These are phyloP conservation scores for Yoshiicerus persimilis DNA, from an alignment of 1,140 invertebrate genomes.

Conservation along the genomic window DNA sequence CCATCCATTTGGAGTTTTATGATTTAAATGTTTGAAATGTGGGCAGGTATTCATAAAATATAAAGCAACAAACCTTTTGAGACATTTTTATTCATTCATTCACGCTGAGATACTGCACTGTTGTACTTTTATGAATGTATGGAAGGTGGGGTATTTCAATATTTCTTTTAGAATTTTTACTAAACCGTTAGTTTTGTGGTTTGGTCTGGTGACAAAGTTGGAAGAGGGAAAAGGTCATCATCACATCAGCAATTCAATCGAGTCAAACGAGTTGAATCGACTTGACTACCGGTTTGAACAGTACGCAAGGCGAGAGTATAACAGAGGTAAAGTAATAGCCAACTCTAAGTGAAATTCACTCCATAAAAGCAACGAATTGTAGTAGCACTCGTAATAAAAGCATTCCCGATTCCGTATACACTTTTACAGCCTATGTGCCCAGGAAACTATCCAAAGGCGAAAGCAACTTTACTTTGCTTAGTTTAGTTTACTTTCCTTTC, in stretches of 20 bases:
- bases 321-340: background rate
- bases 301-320: background rate
- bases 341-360: slow-evolving; percentile 1
- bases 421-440: background rate
- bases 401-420: background rate
- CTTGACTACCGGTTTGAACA: background rate
- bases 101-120: background rate
- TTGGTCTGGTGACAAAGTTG: background rate
- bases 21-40: background rate
- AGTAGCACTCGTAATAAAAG: background rate
- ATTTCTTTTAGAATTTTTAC: background rate
- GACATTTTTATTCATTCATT: background rate
- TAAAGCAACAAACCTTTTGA: background rate
- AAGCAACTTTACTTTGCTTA: background rate
- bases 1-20: background rate
- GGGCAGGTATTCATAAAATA: background rate
- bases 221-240: background rate
- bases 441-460: background rate
- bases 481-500: background rate
- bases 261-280: background rate
- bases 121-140: no score
- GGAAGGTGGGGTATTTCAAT: background rate
- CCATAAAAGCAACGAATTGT: background rate
- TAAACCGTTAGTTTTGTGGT: background rate
- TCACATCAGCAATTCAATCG: background rate